Conservation (phyloP, 2,113 vertebrate genomes). For the Peromyscus maniculatus region DNA sequence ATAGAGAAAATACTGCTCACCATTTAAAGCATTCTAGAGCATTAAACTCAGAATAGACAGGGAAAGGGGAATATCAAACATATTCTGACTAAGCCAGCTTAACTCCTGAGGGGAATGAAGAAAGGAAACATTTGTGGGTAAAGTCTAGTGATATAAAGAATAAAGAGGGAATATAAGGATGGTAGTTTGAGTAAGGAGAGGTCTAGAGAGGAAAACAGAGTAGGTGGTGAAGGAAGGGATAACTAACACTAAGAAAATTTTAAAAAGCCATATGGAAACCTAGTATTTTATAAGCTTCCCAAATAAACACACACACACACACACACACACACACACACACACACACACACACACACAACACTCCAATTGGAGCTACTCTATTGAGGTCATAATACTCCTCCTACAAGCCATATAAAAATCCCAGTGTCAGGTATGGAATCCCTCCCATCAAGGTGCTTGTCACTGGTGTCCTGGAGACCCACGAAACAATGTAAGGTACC, state of each 20-base stretch:
- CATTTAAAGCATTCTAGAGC: background rate
- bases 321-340: background rate
- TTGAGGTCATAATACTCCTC: background rate
- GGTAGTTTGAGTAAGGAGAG: too few species aligned
- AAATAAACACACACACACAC: background rate
- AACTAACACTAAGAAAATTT: background rate
- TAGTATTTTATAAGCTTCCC: background rate
- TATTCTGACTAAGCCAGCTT: background rate
- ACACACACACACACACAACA: background rate
- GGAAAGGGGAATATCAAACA: background rate
- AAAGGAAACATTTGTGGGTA: background rate
- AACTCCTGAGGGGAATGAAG: background rate
- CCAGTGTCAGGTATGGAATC: background rate
- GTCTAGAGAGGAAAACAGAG: background rate
- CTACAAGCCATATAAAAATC: background rate
- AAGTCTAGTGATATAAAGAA: background rate
- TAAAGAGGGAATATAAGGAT: background rate
- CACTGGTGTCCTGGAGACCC: background rate
- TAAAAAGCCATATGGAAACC: background rate
- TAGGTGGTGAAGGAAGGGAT: background rate
- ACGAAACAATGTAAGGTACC: background rate
- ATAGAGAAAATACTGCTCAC: background rate
- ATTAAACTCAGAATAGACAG: background rate
- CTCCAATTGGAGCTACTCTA: background rate
- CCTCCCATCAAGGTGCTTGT: background rate